phyloP scores from a whole-genome alignment of 2,888 invertebrate genomes.

The Melangyna quadrimaculata region DNA sequence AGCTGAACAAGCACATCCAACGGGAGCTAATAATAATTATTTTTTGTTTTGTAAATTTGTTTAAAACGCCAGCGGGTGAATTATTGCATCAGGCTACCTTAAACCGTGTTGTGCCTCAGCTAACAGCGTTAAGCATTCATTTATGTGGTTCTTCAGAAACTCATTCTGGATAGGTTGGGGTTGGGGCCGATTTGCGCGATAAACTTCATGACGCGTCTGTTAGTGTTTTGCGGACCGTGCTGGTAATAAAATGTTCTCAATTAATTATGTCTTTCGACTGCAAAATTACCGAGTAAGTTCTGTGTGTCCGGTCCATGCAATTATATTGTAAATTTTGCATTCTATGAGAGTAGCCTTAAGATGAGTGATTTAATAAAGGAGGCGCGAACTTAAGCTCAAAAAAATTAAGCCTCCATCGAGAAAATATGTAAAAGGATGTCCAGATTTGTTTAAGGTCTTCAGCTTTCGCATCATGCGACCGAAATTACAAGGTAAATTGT shows the following conservation, averaged over 20 bases:
- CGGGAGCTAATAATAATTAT: slow-evolving; percentile 60
- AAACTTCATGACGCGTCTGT: slow-evolving; percentile 57
- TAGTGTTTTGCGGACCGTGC: neutral
- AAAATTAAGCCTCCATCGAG: neutral
- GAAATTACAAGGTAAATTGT: slow-evolving; percentile 53
- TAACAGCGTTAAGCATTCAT: slow-evolving; percentile 39
- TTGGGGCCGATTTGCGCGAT: slow-evolving; percentile 54
- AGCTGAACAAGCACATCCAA: too few relatives aligned
- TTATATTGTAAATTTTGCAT: slow-evolving; percentile 65
- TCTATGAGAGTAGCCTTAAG: slow-evolving; percentile 58
- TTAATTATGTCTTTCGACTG: slow-evolving; percentile 69
- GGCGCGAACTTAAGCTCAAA: slow-evolving; percentile 9
- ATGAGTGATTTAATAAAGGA: slow-evolving; percentile 57
- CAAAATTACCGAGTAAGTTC: slow-evolving; percentile 53
- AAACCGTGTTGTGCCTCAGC: slow-evolving; percentile 45
- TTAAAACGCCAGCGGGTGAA: slow-evolving; percentile 65
- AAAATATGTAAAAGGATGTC: neutral
- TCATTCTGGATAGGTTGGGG: neutral
- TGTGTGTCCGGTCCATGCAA: slow-evolving; percentile 34
- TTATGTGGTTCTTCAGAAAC: slow-evolving; percentile 51
- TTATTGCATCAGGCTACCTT: slow-evolving; percentile 69
- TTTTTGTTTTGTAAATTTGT: slow-evolving; percentile 66
- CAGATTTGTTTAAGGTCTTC: neutral
- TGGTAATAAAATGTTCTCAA: slow-evolving; percentile 67
- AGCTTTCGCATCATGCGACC: neutral